Percentiles rank a stretch among this genome's conserved stretches.
Evolutionary conservation across 2,888 invertebrate genomes (phyloP).

Genomic region (Laothoe populi): DNA sequence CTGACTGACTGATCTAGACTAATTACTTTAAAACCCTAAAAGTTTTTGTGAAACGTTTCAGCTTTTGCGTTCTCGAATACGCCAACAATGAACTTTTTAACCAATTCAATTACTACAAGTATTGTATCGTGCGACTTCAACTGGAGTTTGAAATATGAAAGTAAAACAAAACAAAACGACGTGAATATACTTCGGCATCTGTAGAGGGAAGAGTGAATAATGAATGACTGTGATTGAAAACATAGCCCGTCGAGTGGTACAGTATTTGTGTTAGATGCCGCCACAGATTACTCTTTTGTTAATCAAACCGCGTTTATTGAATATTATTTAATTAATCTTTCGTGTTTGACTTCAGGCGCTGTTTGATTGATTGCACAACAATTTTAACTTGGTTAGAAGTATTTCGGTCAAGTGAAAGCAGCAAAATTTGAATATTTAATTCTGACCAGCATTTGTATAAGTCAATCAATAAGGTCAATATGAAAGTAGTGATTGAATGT

Average conservation of each 20-base stretch:
- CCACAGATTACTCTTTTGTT: conserved; percentile 82
- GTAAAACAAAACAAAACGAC: conserved; percentile 79
- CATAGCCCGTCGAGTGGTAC: conserved; percentile 72
- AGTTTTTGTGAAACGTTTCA: conserved; percentile 39
- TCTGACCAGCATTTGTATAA: not conserved
- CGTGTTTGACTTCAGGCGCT: conserved; percentile 72
- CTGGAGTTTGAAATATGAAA: conserved; percentile 76
- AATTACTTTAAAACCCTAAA: conserved; percentile 31
- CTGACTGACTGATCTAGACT: conserved; percentile 34
- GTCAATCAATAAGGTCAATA: not conserved
- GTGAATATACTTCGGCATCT: conserved; percentile 75
- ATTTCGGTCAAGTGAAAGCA: conserved; percentile 19
- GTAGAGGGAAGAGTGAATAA: conserved; percentile 83
- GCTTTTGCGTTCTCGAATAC: conserved; percentile 57
- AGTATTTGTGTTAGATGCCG: conserved; percentile 83
- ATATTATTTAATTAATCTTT: conserved; percentile 82
- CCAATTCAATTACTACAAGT: conserved; percentile 68
- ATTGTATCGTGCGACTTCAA: conserved; percentile 68
- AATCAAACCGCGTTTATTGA: conserved; percentile 82
- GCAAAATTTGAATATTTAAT: not conserved
- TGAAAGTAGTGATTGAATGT: not conserved
- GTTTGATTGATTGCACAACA: conserved; percentile 34
- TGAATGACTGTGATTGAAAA: conserved; percentile 82
- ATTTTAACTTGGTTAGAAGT: not conserved
- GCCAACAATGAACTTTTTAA: conserved; percentile 57